Evolutionary conservation across 2,888 invertebrate species (phyloP).

Genomic region (Lasioglossum vierecki): DNA sequence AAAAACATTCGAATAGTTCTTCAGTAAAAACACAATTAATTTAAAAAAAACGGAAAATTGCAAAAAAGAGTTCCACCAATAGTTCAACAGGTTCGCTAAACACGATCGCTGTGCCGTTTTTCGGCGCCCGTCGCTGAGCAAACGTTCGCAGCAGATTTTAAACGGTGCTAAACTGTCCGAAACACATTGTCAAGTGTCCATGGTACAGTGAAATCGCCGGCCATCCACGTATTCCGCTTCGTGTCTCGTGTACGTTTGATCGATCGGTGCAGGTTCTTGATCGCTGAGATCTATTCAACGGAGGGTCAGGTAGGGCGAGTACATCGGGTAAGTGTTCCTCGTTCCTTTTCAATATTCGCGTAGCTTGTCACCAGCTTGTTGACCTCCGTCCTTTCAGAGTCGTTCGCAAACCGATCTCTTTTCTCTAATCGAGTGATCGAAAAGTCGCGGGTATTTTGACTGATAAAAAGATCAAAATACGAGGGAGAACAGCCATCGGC

Average conservation of each 20-base stretch:
- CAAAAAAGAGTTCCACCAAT: neutral
- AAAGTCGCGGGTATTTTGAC: neutral
- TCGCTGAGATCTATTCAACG: neutral
- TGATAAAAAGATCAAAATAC: neutral
- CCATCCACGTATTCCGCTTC: neutral
- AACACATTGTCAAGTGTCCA: neutral
- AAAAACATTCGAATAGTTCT: neutral
- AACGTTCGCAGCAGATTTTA: neutral
- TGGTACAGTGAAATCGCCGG: neutral
- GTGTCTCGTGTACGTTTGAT: neutral
- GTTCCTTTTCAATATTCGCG: conserved; percentile 73
- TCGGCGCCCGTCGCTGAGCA: neutral
- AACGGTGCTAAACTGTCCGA: neutral
- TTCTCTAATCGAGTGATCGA: neutral
- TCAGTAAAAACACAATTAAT: neutral
- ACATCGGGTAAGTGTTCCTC: conserved; percentile 25
- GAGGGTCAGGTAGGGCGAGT: neutral
- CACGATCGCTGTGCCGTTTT: neutral
- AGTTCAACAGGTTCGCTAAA: neutral
- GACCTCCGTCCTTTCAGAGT: conserved; percentile 33
- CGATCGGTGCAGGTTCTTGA: neutral
- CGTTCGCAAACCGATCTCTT: neutral
- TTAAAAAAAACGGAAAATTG: neutral
- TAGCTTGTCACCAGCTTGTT: conserved; percentile 74
- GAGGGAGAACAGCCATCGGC: neutral